Conservation (phyloP, 2,797 vertebrate species). For the Spheniscus humboldti region DNA sequence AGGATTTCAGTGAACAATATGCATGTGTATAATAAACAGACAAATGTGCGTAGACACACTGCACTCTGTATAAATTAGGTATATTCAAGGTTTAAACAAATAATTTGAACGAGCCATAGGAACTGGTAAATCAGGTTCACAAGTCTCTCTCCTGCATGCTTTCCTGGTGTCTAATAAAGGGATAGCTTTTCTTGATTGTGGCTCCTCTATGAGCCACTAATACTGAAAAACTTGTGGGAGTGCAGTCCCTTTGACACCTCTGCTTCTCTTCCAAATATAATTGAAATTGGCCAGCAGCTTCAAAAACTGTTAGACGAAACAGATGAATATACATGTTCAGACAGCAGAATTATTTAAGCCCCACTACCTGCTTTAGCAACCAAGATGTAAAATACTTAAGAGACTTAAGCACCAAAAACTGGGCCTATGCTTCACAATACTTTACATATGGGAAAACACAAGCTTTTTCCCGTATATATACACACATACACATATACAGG, state of each 20-base stretch:
- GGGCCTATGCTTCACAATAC: background rate
- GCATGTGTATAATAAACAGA: background rate
- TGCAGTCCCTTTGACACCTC: background rate
- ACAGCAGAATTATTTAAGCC: background rate
- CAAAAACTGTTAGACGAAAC: background rate
- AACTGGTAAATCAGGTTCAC: background rate
- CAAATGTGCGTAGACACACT: background rate
- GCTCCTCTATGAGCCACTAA: background rate
- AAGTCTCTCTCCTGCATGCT: background rate
- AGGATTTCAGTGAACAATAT: conserved; percentile 1
- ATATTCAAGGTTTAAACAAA: background rate
- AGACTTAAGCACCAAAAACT: background rate
- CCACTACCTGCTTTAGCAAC: background rate
- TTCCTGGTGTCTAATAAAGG: background rate
- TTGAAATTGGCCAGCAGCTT: background rate
- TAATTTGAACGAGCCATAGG: background rate
- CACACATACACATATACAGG: background rate
- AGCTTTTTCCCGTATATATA: background rate
- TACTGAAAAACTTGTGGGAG: background rate
- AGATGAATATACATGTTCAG: background rate
- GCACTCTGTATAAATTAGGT: background rate
- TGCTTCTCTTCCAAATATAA: background rate
- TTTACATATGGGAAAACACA: background rate
- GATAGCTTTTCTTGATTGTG: background rate
- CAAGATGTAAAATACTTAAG: background rate